phyloP scores from a whole-genome alignment of 53 echinoderm and acorn worm genomes.

The Holothuria scabra region DNA sequence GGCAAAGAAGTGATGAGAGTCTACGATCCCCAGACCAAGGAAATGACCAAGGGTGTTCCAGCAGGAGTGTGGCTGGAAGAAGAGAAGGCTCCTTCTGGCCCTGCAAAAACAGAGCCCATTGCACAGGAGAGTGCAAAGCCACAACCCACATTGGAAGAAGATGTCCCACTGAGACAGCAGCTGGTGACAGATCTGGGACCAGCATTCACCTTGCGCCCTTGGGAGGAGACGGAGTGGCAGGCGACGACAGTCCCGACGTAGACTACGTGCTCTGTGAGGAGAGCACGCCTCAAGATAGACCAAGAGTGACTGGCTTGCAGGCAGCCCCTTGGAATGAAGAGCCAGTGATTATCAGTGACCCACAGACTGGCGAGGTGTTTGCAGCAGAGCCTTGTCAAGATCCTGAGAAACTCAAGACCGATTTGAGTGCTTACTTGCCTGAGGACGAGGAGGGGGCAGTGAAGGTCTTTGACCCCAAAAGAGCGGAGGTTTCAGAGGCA shows the following conservation, averaged over 20 bases:
- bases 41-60: slow-evolving; percentile 38
- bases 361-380: slow-evolving; percentile 61
- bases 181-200: slow-evolving; percentile 77
- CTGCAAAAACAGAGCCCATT: not conserved
- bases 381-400: slow-evolving; percentile 56
- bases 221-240: slow-evolving; percentile 45
- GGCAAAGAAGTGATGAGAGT: slow-evolving; percentile 31
- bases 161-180: slow-evolving; percentile 61
- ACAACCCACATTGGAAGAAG: slow-evolving; percentile 8
- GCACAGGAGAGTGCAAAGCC: slow-evolving; percentile 25
- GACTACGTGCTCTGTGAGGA: slow-evolving; percentile 51
- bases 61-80: slow-evolving; percentile 12
- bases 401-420: slow-evolving; percentile 59
- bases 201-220: slow-evolving; percentile 73
- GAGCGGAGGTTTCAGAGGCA: slow-evolving; percentile 25
- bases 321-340: slow-evolving; percentile 35
- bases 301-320: slow-evolving; percentile 55
- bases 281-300: slow-evolving; percentile 5
- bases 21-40: slow-evolving; percentile 32
- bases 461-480: slow-evolving; percentile 70
- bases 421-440: slow-evolving; percentile 60
- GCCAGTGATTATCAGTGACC: slow-evolving; percentile 47
- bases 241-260: slow-evolving; percentile 51
- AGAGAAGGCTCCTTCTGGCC: not conserved
- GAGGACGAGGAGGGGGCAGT: slow-evolving; percentile 60